A percentile compares a stretch with the other conserved stretches of the same genome.
Conservation (phyloP, 2,888 invertebrate genomes). For the Tiphia femorata region DNA sequence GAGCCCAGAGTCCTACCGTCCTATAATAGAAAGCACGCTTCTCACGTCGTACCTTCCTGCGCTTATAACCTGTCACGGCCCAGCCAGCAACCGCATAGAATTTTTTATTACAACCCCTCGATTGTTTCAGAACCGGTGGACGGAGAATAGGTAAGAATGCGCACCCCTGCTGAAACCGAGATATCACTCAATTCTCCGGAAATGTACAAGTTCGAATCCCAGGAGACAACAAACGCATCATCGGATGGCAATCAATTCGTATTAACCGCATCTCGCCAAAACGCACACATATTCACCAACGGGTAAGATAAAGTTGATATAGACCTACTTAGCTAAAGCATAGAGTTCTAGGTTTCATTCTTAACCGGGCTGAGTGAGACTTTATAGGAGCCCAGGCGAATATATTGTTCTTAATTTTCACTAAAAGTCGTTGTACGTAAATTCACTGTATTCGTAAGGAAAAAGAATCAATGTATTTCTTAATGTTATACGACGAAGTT, state of each 20-base stretch:
- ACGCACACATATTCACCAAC: conserved; percentile 61
- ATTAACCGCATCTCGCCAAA: conserved; percentile 56
- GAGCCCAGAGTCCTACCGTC: conserved; percentile 17
- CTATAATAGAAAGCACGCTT: conserved; percentile 35
- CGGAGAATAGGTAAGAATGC: conserved; percentile 44
- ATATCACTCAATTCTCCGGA: conserved; percentile 56
- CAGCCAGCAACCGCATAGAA: no score
- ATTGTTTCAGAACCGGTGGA: conserved; percentile 26
- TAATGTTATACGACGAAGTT: no score
- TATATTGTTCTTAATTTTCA: no score
- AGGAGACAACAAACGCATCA: conserved; percentile 46
- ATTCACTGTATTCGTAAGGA: not conserved
- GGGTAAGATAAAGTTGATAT: conserved; percentile 45
- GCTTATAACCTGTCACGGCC: not conserved
- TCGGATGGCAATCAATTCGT: conserved; percentile 54
- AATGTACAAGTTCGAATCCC: conserved; percentile 54
- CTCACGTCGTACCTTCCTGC: conserved; percentile 4
- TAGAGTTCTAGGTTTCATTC: no score
- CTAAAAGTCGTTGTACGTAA: no score
- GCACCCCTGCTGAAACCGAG: conserved; percentile 61
- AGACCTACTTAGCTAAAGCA: no score
- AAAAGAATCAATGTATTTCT: no score
- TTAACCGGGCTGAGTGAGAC: no score
- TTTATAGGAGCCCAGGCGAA: no score
- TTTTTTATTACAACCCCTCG: not conserved